Base-by-base conservation (phyloP, 2,797 vertebrate species). In the Thripadectes ignobilis region DNA sequence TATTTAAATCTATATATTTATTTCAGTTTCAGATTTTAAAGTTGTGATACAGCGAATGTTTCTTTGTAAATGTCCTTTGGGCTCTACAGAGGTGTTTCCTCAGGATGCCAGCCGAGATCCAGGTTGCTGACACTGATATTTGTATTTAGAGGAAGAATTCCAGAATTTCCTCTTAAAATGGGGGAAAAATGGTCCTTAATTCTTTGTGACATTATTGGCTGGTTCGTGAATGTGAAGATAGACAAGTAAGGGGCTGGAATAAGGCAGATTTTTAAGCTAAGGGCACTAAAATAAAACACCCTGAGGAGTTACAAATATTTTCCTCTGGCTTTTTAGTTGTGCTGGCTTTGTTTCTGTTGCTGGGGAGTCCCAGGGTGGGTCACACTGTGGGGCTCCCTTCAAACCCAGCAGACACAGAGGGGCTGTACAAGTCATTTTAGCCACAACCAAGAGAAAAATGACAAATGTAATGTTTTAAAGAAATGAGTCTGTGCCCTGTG, bases 131-230 rank as follows among this genome's bases (percentile, higher is more conserved):
- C 41, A 14, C 36, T 29, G 21, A 3, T 16, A 22, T n/a, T 27
- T 61, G 12, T 11, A 3, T 80, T 32, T n/a, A 22, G 49, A n/a
- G 77, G 41, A 41, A 24, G 23, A 29, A 30, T 27, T 66, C 24
- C 17, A 39, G 2, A 4, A 27, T 85, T 92, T 55, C n/a, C 55
- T 43, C 21, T 41, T 43, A 26, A 83, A 88, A 73, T 4, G 26
- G 7, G 21, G 24, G 2, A 1, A 0, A 2, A 38, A 26, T 2
- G 1, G 12, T 6, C 14, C 26, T 83, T 38, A 41, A 34, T 2
- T 2, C 15, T 52, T 48, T 19, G 12, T 85, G 59, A 59, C 71
- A 34, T 10, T 32, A 3, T 3, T 5, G 51, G 2, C 39, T 51
- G 19, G 13, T 7, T 68, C n/a, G 51, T 51, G 43, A 54, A 19